These are phyloP conservation scores for Strigamia crassipes DNA, from an alignment of 2,888 invertebrate genomes.

Conservation along the genomic window DNA sequence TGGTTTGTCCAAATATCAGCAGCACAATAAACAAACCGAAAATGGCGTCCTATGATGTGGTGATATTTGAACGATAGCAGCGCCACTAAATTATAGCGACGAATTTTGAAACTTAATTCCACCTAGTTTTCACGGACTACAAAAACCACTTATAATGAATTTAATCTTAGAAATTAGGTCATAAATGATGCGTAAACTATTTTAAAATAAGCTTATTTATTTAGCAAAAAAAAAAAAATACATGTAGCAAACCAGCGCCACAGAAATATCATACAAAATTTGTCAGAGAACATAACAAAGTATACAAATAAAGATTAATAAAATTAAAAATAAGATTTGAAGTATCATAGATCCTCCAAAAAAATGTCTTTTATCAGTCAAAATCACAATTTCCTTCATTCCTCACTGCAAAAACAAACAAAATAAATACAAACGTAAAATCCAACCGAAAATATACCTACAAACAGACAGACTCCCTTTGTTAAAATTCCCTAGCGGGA, in stretches of 20 bases:
- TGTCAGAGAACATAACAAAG: neutral
- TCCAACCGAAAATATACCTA: no score
- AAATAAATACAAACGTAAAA: neutral
- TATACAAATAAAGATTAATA: neutral
- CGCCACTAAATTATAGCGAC: no score
- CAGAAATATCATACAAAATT: neutral
- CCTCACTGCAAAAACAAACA: neutral
- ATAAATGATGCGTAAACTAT: no score
- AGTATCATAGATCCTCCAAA: neutral
- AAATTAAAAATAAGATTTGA: neutral
- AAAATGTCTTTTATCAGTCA: neutral
- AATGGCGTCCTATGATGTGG: neutral
- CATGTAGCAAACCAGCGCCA: neutral
- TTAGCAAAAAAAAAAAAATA: neutral
- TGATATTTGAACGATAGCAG: neutral
- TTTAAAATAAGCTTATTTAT: neutral
- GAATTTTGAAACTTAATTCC: no score
- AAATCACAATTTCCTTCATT: neutral
- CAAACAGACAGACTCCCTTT: neutral
- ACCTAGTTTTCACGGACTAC: no score
- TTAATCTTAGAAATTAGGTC: no score
- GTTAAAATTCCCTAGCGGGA: no score
- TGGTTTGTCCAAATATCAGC: conserved; percentile 55
- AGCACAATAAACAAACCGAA: neutral
- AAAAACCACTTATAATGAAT: no score